These are phyloP conservation scores for Hippocampus barbouri DNA, from an alignment of 2,113 vertebrate genomes.

Conservation along the genomic window DNA sequence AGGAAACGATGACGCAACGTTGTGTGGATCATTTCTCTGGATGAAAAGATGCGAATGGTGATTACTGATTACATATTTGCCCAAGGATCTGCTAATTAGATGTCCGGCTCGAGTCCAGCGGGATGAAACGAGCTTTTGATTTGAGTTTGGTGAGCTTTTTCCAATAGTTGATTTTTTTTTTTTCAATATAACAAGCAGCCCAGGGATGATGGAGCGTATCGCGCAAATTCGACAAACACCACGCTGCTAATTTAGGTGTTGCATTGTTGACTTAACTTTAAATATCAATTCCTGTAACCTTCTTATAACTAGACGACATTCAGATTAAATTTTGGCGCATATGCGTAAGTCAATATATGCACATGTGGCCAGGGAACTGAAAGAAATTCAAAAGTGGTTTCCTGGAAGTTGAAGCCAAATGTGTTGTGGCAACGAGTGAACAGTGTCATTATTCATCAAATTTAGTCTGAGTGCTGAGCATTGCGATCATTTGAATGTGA, in stretches of 20 bases:
- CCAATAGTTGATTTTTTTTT: neutral
- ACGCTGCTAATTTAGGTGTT: neutral
- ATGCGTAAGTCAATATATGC: neutral
- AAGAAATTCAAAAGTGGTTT: neutral
- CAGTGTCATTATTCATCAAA: neutral
- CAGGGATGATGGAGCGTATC: neutral
- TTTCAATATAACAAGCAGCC: neutral
- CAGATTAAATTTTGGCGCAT: constrained; percentile 2
- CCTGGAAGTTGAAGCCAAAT: neutral
- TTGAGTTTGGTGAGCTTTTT: neutral
- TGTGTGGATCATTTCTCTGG: constrained; percentile 48
- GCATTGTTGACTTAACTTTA: neutral
- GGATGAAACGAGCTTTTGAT: neutral
- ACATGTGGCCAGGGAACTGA: neutral
- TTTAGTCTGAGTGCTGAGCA: neutral
- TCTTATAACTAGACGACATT: neutral
- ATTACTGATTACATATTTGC: constrained; percentile 17
- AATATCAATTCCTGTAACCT: neutral
- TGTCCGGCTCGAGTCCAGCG: neutral
- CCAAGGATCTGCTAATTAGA: neutral
- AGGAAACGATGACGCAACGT: constrained; percentile 72
- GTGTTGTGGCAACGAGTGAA: neutral
- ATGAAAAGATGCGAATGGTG: constrained; percentile 30
- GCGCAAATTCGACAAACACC: neutral
- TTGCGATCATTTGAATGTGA: neutral